phyloP scores from a whole-genome alignment of 2,888 invertebrate genomes.

The Cryptus armator region DNA sequence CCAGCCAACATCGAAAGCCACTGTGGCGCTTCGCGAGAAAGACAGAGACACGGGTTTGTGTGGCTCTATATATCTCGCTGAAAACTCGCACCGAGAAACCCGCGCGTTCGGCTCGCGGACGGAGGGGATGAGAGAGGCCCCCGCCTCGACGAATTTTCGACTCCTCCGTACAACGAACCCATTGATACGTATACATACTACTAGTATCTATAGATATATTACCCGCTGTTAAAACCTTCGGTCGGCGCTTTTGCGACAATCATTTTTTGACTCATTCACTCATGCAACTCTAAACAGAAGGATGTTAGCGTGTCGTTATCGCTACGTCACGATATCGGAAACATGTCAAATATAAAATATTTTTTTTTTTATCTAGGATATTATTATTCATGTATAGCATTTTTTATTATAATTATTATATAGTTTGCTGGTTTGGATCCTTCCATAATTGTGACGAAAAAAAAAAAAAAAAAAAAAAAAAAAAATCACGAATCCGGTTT shows the following conservation, averaged over 20 bases:
- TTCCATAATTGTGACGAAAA: slow-evolving; percentile 16
- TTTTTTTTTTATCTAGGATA: too few species aligned
- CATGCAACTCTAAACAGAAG: slow-evolving; percentile 17
- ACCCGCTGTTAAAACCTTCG: background rate
- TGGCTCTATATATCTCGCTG: slow-evolving; percentile 44
- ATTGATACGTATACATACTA: slow-evolving; percentile 59
- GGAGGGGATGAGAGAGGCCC: too few species aligned
- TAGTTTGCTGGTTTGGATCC: background rate
- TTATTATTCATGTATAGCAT: background rate
- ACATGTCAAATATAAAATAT: background rate
- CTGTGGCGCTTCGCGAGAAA: slow-evolving; percentile 37
- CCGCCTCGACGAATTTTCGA: slow-evolving; percentile 64
- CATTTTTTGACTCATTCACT: slow-evolving; percentile 60
- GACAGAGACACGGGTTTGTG: slow-evolving; percentile 30
- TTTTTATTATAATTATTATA: slow-evolving; percentile 36
- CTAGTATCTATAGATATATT: slow-evolving; percentile 30
- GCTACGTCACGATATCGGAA: background rate
- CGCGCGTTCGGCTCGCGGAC: background rate
- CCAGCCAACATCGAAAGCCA: slow-evolving; percentile 45
- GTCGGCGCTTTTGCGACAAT: slow-evolving; percentile 51
- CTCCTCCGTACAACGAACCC: slow-evolving; percentile 68
- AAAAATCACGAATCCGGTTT: slow-evolving; percentile 48
- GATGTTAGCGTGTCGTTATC: background rate
- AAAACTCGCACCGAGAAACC: slow-evolving; percentile 53
- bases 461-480: background rate